A percentile compares a stretch with the other conserved stretches of the same genome.
phyloP scores from a whole-genome alignment of 2,113 vertebrate genomes.

The Coturnix japonica region DNA sequence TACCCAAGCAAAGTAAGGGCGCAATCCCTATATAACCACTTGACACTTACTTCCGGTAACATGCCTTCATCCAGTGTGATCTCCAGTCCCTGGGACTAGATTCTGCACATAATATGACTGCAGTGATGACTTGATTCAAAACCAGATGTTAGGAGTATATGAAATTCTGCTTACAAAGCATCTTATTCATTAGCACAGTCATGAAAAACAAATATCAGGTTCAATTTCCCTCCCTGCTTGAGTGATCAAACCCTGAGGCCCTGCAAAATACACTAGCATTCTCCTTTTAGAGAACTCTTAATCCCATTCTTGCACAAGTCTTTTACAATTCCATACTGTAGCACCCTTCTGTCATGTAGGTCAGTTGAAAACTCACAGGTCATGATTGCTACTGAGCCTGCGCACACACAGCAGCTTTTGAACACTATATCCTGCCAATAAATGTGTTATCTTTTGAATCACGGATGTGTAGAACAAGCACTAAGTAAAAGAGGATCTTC shows the following conservation, averaged over 20 bases:
- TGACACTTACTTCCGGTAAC: not conserved
- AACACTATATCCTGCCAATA: not conserved
- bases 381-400: not conserved
- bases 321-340: not conserved
- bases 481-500: not conserved
- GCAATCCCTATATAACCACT: not conserved
- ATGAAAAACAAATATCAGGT: not conserved
- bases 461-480: not conserved
- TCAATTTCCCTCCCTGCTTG: not conserved
- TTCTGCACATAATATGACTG: not conserved
- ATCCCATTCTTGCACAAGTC: not conserved
- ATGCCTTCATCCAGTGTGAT: not conserved
- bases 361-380: not conserved
- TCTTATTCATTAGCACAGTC: not conserved
- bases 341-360: not conserved
- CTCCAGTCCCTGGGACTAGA: not conserved
- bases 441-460: not conserved
- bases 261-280: rapidly evolving
- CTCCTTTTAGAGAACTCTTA: not conserved
- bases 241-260: not conserved
- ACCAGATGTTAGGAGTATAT: not conserved
- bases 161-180: not conserved
- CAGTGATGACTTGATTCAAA: not conserved
- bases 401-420: not conserved
- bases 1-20: not conserved